Percentiles rank a stretch among this genome's conserved stretches.
Conservation (phyloP, 2,797 vertebrate genomes). For the Sebastes ruberrimus region DNA sequence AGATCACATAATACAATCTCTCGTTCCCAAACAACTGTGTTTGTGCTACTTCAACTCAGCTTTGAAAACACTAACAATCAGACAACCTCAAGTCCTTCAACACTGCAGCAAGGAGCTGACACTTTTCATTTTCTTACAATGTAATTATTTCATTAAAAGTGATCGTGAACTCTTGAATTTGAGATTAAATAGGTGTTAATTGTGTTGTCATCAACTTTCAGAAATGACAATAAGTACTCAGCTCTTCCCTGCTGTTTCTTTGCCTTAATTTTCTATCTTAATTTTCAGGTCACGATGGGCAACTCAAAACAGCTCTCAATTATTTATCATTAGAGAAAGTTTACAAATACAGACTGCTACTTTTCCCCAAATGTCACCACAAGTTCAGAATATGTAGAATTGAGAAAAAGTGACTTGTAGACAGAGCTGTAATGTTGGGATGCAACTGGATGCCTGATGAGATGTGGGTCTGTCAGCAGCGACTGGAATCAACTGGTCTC, state of each 20-base stretch:
- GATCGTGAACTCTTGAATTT: background rate
- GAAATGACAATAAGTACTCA: background rate
- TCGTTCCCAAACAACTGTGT: constrained; percentile 10
- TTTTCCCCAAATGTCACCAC: background rate
- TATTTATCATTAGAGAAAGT: background rate
- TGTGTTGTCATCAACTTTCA: background rate
- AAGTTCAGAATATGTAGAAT: too few species aligned
- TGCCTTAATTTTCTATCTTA: background rate
- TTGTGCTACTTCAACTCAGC: constrained; percentile 6
- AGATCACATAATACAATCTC: constrained; percentile 17
- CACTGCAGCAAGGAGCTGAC: background rate
- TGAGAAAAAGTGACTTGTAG: background rate
- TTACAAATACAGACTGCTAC: background rate
- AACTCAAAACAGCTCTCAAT: background rate
- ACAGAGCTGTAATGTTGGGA: background rate
- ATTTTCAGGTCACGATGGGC: background rate
- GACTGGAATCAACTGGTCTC: background rate
- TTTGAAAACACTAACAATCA: constrained; percentile 31
- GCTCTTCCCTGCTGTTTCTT: background rate
- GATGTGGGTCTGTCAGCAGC: background rate
- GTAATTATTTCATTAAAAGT: background rate
- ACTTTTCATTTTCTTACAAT: background rate
- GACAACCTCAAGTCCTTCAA: constrained; percentile 15
- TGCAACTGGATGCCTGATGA: background rate
- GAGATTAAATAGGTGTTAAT: background rate